Evolutionary conservation across 2,113 vertebrate species (phyloP).

Genomic region (Ranitomeya variabilis): DNA sequence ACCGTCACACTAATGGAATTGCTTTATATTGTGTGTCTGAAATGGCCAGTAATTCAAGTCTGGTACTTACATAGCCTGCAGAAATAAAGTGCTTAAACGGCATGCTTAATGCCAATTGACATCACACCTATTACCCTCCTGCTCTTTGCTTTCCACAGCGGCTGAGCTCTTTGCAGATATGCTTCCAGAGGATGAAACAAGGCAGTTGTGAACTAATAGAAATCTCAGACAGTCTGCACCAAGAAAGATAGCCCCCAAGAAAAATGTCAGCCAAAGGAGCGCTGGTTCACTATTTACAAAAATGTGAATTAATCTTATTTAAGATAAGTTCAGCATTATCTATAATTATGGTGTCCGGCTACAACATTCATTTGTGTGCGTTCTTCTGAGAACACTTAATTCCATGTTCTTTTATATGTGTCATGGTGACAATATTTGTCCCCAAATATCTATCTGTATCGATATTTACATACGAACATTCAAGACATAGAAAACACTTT

Average conservation of each 20-base stretch:
- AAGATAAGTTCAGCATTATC: too few species aligned
- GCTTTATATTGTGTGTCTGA: conserved; percentile 45
- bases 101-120: conserved; percentile 53
- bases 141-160: conserved; percentile 20
- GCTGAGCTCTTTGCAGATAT: conserved; percentile 12
- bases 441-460: too few species aligned
- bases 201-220: neutral
- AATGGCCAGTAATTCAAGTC: conserved; percentile 48
- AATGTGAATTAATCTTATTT: too few species aligned
- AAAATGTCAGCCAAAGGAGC: too few species aligned
- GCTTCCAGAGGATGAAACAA: conserved; percentile 19
- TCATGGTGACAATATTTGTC: too few species aligned
- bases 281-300: too few species aligned
- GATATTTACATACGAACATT: too few species aligned
- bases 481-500: too few species aligned
- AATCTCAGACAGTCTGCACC: neutral
- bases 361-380: too few species aligned
- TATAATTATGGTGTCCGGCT: too few species aligned
- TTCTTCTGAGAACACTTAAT: too few species aligned
- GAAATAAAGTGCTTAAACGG: conserved; percentile 59
- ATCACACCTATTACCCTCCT: conserved; percentile 39
- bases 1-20: conserved; percentile 49
- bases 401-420: too few species aligned
- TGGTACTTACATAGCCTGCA: conserved; percentile 29
- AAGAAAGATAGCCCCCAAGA: neutral